Base-by-base conservation (phyloP, 2,113 vertebrate genomes). In the Eidolon helvum region DNA sequence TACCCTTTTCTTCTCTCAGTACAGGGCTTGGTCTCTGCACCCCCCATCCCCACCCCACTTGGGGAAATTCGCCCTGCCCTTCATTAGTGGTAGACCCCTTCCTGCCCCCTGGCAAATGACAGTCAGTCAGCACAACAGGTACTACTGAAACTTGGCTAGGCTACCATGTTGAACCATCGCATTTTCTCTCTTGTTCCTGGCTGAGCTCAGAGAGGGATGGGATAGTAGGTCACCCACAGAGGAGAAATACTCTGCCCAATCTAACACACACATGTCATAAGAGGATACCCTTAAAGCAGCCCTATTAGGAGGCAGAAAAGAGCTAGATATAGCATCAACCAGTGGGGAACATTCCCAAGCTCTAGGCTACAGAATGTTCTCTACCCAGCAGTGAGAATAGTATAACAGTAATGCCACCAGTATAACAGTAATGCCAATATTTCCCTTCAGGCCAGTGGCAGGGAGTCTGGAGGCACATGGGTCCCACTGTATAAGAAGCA, bases 221-320 rank as follows among this genome's bases (percentile, higher is more conserved):
- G 35, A 40, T n/a, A 21, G 7, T 59, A 61, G 55, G 14, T 33
- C 65, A 63, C 63, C 11, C 30, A 69, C 14, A 30, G 30, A 24
- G n/a, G 16, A 4, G 22, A 21, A 7, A 10, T 30, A 22, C n/a
- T 48, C 15, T n/a, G n/a, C 2, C n/a, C 40, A 38, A 26, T 14
- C 38, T 28, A 87, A 21, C 5, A 55, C 40, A 65, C 0, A 14
- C 1, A 1, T 2, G 7, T 48, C 35, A 48, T 1, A 14, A 38
- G 30, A 66, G 21, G 63, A 43, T 0, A 1, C 12, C 0, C 11
- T 82, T 40, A 24, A 1, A 4, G 24, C 28, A 57, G 50, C 43
- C 4, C 35, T 7, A 3, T 7, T n/a, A 4, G 12, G 24, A 28
- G 50, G 14, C 35, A 69, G 59, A 12, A 72, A 28, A 68, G 26